A percentile compares a stretch with the other conserved stretches of the same genome.
These are phyloP conservation scores for Axea sp. DNA, from an alignment of 2,888 invertebrate species.

Conservation along the genomic window DNA sequence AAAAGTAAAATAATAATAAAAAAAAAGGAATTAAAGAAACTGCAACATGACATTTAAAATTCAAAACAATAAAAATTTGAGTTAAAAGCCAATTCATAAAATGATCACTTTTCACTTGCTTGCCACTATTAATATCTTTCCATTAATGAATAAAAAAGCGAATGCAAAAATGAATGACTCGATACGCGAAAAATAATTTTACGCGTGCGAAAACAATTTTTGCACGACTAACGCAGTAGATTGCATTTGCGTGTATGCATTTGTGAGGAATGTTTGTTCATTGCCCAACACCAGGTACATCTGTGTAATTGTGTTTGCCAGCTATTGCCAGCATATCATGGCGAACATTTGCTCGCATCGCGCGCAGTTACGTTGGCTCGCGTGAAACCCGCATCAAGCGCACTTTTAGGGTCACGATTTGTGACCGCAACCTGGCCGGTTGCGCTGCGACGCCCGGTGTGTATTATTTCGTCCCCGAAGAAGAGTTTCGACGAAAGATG, in stretches of 20 bases:
- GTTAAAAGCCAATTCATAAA: no score
- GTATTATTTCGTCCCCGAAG: background rate
- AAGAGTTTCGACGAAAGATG: background rate
- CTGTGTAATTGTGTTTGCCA: constrained; percentile 43
- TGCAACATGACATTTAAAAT: no score
- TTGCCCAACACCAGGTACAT: constrained; percentile 42
- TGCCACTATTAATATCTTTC: no score
- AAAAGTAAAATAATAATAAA: no score
- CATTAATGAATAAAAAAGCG: no score
- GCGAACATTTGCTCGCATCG: constrained; percentile 53
- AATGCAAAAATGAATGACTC: no score
- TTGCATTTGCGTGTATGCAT: constrained; percentile 49
- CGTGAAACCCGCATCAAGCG: constrained; percentile 20
- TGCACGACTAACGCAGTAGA: constrained; percentile 48
- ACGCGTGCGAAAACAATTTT: no score
- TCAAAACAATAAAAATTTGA: no score
- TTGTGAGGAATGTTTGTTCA: constrained; percentile 46
- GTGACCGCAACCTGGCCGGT: background rate
- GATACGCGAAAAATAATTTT: no score
- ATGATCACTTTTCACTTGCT: no score
- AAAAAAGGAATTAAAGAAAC: no score
- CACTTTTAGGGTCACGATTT: background rate
- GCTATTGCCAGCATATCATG: constrained; percentile 57
- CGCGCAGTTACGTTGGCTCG: constrained; percentile 38
- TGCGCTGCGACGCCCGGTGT: background rate